Percentiles rank a stretch among this genome's conserved stretches.
Evolutionary conservation across 2,888 invertebrate genomes (phyloP).

Genomic region (Noctua janthe): DNA sequence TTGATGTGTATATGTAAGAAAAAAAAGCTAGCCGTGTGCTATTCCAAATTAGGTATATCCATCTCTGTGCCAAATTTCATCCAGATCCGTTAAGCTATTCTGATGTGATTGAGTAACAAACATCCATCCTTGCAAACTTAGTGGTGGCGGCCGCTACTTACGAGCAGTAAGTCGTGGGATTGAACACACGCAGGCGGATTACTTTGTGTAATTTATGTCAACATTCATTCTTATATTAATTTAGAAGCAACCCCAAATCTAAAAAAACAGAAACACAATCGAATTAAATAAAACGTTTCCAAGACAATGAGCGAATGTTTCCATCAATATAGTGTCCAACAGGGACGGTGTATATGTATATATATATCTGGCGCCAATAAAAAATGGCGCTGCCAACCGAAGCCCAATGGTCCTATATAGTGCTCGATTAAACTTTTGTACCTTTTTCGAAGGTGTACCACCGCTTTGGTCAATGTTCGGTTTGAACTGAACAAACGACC

Average conservation of each 20-base stretch:
- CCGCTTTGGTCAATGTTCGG: conserved; percentile 29
- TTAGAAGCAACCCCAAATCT: neutral
- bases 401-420: conserved; percentile 19
- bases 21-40: no score
- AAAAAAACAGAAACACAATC: conserved; percentile 9
- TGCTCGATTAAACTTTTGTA: conserved; percentile 22
- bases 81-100: neutral
- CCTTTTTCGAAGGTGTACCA: conserved; percentile 43
- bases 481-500: conserved; percentile 8
- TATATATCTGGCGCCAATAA: conserved; percentile 77
- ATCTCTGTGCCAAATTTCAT: neutral
- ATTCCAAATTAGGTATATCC: no score
- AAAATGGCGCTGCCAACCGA: conserved; percentile 70
- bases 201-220: no score
- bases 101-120: neutral
- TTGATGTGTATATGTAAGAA: no score
- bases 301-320: conserved; percentile 37
- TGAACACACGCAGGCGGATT: no score
- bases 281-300: conserved; percentile 23
- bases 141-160: no score
- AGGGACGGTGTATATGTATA: conserved; percentile 73
- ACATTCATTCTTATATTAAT: neutral
- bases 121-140: no score
- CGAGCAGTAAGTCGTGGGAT: no score
- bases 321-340: conserved; percentile 47